Evolutionary conservation across 2,113 vertebrate species (phyloP).

Genomic region (Theristicus caerulescens): DNA sequence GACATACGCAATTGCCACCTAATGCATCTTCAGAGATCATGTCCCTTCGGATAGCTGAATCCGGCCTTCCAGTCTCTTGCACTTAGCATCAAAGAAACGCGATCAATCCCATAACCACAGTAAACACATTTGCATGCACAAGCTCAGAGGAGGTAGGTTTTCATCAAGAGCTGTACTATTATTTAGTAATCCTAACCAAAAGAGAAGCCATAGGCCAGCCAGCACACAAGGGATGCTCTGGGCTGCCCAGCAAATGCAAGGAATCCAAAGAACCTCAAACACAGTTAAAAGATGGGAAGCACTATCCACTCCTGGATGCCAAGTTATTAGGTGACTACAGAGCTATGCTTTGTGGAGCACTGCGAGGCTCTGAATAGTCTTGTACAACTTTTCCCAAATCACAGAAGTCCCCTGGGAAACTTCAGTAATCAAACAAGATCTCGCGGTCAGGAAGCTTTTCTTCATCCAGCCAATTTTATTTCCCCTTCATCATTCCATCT

Average conservation of each 20-base stretch:
- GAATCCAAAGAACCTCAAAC: slow-evolving; percentile 23
- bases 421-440: slow-evolving; percentile 63
- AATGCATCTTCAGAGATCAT: not conserved
- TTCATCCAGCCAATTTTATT: slow-evolving; percentile 55
- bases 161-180: slow-evolving; percentile 11
- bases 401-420: slow-evolving; percentile 42
- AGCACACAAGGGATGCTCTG: not conserved
- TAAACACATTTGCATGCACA: not conserved
- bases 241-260: slow-evolving; percentile 44
- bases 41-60: not conserved
- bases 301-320: not conserved
- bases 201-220: not conserved
- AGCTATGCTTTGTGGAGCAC: slow-evolving; percentile 25
- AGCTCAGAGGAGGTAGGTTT: slow-evolving; percentile 39
- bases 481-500: slow-evolving; percentile 62
- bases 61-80: not conserved
- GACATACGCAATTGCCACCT: not conserved
- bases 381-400: slow-evolving; percentile 67
- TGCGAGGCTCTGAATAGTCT: slow-evolving; percentile 10
- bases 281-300: not conserved
- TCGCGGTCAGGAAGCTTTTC: slow-evolving; percentile 64
- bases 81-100: not conserved
- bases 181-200: not conserved
- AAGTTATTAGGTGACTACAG: slow-evolving; percentile 16
- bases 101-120: not conserved